These are phyloP conservation scores for Sciurus niger DNA, from an alignment of 2,113 vertebrate genomes.

Conservation along the genomic window DNA sequence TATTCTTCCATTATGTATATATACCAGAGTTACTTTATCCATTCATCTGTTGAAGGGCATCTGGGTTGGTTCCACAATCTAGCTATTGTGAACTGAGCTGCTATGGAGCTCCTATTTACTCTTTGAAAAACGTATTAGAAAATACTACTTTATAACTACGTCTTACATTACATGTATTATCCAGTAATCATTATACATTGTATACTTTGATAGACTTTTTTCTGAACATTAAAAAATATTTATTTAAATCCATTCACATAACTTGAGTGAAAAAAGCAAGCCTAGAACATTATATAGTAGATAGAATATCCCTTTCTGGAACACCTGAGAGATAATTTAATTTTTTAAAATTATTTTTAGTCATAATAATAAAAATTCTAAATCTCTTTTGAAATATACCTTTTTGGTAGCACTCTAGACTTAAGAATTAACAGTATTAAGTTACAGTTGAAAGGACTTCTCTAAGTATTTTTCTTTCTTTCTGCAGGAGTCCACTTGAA, in stretches of 20 bases:
- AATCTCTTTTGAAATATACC: conserved; percentile 30
- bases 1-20: too few relatives aligned
- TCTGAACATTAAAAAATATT: conserved; percentile 9
- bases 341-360: conserved; percentile 54
- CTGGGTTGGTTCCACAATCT: too few relatives aligned
- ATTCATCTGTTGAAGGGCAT: too few relatives aligned
- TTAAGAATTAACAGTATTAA: background rate
- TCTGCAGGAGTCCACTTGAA: background rate
- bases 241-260: conserved; percentile 9
- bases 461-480: background rate
- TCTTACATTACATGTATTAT: conserved; percentile 9
- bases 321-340: background rate
- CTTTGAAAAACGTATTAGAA: conserved; percentile 37
- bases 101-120: background rate
- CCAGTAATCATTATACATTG: background rate
- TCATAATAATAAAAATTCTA: conserved; percentile 63
- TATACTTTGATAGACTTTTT: background rate
- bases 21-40: too few relatives aligned
- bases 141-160: conserved; percentile 7
- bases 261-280: conserved; percentile 51
- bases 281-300: background rate
- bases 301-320: background rate
- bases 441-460: background rate
- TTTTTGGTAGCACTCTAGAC: background rate
- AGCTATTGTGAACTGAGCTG: too few relatives aligned